Evolutionary conservation across 2,113 vertebrate species (phyloP), one percentile per base, ranked within the genome.

Genomic region (Numida meleagris): DNA sequence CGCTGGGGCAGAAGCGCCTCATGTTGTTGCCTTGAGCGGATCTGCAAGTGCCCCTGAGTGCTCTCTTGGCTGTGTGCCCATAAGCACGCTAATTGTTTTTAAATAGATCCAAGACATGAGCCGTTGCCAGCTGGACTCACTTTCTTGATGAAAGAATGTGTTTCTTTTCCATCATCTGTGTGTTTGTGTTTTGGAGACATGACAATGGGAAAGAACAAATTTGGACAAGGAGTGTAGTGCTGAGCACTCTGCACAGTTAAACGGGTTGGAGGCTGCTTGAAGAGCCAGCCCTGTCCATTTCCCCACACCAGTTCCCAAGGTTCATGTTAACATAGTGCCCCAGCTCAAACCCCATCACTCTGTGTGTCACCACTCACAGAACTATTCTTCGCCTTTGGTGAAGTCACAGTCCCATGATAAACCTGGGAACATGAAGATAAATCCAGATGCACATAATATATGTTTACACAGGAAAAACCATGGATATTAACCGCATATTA

Each of bases 81-180:
- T n/a, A 68, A 72, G 43, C 40, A 40, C 61, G 43, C 34, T 74
- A 75, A 93, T 57, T 57, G 66, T 67, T 94, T 90, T 75, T 74
- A 84, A 81, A 88, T 75, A 83, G 61, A 81, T 88, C 46, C 55
- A 65, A 86, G 86, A 74, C 93, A 74, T 10, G 55, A 91, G 34
- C 21, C 0, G 0, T 34, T 55, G 77, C 38, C 94, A 72, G 57
- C 6, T 84, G 38, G 38, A 92, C 67, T 46, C 34, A 4, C 51
- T 82, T 86, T 46, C 29, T 7, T 43, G 19, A 31, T 90, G 65
- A 82, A 81, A 74, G 31, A 81, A 71, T 3, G 1, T 6, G 15
- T 61, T 93, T 63, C 42, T 78, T 71, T 75, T 43, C 51, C 4
- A 16, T 43, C 73, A 34, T 43, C 59, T 74, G 14, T 13, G 0